A percentile compares a stretch with the other conserved stretches of the same genome.
Evolutionary conservation across 2,113 vertebrate species (phyloP).

Genomic region (Engraulis encrasicolus): DNA sequence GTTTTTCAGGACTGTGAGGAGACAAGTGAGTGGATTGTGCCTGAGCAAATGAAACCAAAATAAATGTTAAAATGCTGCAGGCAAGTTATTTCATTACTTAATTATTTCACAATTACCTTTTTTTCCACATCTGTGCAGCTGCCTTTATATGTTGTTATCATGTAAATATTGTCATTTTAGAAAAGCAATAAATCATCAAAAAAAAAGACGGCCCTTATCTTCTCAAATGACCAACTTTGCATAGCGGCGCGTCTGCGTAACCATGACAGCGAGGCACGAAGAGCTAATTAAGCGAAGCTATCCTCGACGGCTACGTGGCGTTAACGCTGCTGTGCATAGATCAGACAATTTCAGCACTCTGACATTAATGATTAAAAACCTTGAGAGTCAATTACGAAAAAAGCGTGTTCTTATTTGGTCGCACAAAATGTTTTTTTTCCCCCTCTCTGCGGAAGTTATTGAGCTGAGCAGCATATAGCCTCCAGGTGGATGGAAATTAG

Average conservation of each 20-base stretch:
- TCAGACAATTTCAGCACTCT: conserved; percentile 66
- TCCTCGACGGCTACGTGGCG: conserved; percentile 68
- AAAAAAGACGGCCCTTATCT: conserved; percentile 11
- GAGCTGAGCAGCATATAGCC: conserved; percentile 66
- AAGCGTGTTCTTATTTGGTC: conserved; percentile 69
- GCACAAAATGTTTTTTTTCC: conserved; percentile 61
- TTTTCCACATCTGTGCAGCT: neutral
- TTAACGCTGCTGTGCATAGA: conserved; percentile 57
- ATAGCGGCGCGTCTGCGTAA: conserved; percentile 44
- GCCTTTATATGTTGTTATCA: conserved; percentile 24
- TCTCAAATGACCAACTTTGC: conserved; percentile 36
- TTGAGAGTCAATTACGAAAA: conserved; percentile 71
- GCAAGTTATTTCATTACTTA: conserved; percentile 31
- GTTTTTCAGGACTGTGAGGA: neutral
- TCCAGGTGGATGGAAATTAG: conserved; percentile 67
- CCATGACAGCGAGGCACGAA: conserved; percentile 47
- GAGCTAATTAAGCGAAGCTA: conserved; percentile 62
- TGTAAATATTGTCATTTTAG: conserved; percentile 27
- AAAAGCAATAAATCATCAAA: conserved; percentile 5
- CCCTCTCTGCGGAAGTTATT: conserved; percentile 63
- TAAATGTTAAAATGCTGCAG: conserved; percentile 36
- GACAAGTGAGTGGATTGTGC: neutral
- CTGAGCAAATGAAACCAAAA: conserved; percentile 3
- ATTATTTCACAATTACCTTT: conserved; percentile 22
- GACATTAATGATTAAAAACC: conserved; percentile 73